Evolutionary conservation across 2,113 vertebrate species (phyloP), one percentile per base, ranked within the genome.

Genomic region (Archocentrus centrarchus): DNA sequence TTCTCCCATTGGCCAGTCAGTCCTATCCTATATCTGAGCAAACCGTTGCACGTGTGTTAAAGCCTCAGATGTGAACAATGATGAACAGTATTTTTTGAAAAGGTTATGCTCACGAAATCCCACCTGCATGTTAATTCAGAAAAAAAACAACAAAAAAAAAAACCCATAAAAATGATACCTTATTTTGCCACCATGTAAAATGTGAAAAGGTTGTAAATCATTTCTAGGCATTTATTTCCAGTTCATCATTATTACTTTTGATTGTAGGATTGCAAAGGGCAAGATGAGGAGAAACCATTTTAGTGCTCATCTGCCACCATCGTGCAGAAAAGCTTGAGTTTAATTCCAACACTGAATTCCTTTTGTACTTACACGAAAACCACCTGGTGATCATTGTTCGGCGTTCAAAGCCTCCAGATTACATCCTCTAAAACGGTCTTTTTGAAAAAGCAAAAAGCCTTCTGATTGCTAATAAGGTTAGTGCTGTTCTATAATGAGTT

Each of bases 61-160:
- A 75, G 22, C 32, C 85, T 41, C 59, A 15, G 79, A 18, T 70
- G 18, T 66, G 80, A 79, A 83, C 73, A 27, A 27, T 81, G 80
- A 80, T 80, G 62, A 59, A 37, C 77, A 68, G 53, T 37, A 15
- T 75, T 82, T 39, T 80, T 63, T 73, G 76, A 86, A 89, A 90
- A 89, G 90, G 88, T 91, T 63, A 44, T 59, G 76, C 79, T 88
- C 85, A 61, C 80, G 79, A 85, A 82, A 79, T 83, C 76, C 18
- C 22, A 75, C 30, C 24, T 27, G 83, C 30, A 59, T 50, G 39
- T 79, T 59, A 75, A 66, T 64, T 90, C 76, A 59, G 79, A 18
- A 41, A 70, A 61, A 24, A 24, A 24, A 24, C 24, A 24, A n/a
- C n/a, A n/a, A n/a, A 24, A 24, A 24, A 77, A 80, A 77, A 84